A percentile compares a stretch with the other conserved stretches of the same genome.
These are phyloP conservation scores for Serrognathus titanus DNA, from an alignment of 2,888 invertebrate genomes.

Conservation along the genomic window DNA sequence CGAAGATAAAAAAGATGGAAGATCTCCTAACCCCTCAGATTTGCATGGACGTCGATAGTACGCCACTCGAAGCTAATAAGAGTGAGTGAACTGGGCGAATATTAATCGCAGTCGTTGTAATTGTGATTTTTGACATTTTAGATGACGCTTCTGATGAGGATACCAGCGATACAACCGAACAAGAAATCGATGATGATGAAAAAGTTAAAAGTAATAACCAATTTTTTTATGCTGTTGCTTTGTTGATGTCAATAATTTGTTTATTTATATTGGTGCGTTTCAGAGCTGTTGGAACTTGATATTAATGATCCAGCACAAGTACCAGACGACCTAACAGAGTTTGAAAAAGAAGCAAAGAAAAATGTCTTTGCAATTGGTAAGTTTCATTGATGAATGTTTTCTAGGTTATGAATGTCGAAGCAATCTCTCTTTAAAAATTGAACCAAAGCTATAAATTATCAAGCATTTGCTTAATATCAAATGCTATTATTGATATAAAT, in stretches of 20 bases:
- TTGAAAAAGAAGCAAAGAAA: conserved; percentile 19
- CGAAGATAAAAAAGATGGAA: conserved; percentile 9
- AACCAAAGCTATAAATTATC: too few relatives aligned
- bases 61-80: conserved; percentile 23
- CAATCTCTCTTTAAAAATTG: too few relatives aligned
- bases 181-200: conserved; percentile 17
- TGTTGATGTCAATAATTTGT: neutral
- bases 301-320: conserved; percentile 22
- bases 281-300: conserved; percentile 22
- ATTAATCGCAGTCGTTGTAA: neutral
- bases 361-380: conserved; percentile 22
- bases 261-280: neutral
- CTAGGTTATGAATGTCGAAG: neutral
- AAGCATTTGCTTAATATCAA: too few relatives aligned
- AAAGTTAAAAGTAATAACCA: conserved; percentile 23
- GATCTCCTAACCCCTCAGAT: conserved; percentile 42
- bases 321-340: conserved; percentile 22
- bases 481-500: too few relatives aligned
- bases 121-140: conserved; percentile 4
- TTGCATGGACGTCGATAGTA: conserved; percentile 44
- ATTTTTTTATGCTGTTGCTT: neutral
- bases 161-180: conserved; percentile 8
- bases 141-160: conserved; percentile 16
- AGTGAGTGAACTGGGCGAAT: conserved; percentile 8
- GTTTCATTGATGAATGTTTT: neutral